Conservation (phyloP, 2,113 vertebrate species). For the Stigmatopora argus region DNA sequence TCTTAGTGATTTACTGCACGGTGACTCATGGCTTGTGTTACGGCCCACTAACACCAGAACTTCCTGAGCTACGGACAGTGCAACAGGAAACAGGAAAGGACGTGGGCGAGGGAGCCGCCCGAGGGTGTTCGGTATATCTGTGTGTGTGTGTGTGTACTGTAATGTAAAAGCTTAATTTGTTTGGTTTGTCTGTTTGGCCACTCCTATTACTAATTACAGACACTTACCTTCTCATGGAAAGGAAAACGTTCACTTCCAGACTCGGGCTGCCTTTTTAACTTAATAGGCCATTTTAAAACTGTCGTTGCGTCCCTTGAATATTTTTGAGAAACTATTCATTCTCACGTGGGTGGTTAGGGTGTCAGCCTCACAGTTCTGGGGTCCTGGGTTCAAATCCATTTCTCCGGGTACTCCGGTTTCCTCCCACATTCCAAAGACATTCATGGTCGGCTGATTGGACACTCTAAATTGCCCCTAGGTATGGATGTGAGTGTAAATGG, state of each 20-base stretch:
- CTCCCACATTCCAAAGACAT: no score
- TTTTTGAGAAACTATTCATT: no score
- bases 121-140: conserved; percentile 5
- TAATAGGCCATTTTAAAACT: background rate
- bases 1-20: conserved; percentile 30
- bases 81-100: conserved; percentile 69
- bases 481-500: no score
- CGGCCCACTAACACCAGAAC: conserved; percentile 35
- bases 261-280: background rate
- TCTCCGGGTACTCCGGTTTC: no score
- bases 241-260: background rate
- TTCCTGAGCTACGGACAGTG: conserved; percentile 61
- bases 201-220: conserved; percentile 14
- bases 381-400: no score
- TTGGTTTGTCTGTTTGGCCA: conserved; percentile 6
- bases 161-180: background rate
- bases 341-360: no score
- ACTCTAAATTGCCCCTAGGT: no score
- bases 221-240: background rate
- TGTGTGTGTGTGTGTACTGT: conserved; percentile 1
- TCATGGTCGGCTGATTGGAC: no score
- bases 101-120: conserved; percentile 26
- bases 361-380: no score
- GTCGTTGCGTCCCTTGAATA: no score
- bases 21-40: conserved; percentile 45